phyloP scores from a whole-genome alignment of 2,113 vertebrate species.

The Hippoglossus stenolepis region DNA sequence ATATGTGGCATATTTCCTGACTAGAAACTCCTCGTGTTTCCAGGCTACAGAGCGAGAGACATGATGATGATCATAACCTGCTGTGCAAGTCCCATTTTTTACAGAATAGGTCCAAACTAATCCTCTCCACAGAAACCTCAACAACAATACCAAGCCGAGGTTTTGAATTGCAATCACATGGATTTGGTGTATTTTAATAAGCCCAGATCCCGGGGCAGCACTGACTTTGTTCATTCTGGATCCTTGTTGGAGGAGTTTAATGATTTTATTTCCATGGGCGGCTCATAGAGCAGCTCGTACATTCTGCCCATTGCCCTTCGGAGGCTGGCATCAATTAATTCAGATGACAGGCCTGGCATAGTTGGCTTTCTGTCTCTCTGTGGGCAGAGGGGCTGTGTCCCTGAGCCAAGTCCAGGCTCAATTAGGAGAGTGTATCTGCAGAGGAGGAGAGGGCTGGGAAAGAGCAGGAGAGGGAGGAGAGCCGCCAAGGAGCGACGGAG shows the following conservation, averaged over 20 bases:
- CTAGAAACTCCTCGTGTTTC: neutral
- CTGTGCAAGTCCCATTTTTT: neutral
- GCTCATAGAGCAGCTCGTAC: slow-evolving; percentile 24
- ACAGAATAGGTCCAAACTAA: neutral
- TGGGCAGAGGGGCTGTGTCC: slow-evolving; percentile 37
- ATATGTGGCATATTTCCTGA: neutral
- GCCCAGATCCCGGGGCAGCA: neutral
- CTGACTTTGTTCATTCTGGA: neutral
- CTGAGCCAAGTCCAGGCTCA: slow-evolving; percentile 52
- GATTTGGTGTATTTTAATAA: slow-evolving; percentile 10
- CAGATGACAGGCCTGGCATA: slow-evolving; percentile 45
- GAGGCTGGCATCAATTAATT: slow-evolving; percentile 30
- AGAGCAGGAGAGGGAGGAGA: neutral
- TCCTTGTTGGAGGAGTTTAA: neutral
- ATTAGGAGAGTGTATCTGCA: slow-evolving; percentile 42
- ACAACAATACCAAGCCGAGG: neutral
- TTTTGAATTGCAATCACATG: neutral
- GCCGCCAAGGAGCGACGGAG: slow-evolving; percentile 1
- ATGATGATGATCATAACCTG: neutral
- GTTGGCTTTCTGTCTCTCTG: slow-evolving; percentile 26
- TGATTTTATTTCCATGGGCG: slow-evolving; percentile 1
- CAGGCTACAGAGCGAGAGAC: neutral
- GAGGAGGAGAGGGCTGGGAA: slow-evolving; percentile 16
- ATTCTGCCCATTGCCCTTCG: slow-evolving; percentile 8
- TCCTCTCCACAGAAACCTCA: slow-evolving; percentile 1